Base-by-base conservation (phyloP, 2,113 vertebrate genomes). In the Lipotes vexillifer region DNA sequence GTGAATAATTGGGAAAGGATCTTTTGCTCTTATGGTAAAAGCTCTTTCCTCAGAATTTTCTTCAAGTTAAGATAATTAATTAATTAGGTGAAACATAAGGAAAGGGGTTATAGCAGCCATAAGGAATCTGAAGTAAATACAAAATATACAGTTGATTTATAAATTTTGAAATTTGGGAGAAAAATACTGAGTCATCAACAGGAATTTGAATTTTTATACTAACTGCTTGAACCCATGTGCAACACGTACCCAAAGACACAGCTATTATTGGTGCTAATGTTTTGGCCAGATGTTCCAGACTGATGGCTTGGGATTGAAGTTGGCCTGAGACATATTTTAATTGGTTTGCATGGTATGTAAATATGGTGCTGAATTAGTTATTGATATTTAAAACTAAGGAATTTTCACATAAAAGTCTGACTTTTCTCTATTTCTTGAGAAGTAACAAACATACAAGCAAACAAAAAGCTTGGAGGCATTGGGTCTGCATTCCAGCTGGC, bases 31-130 rank as follows among this genome's bases (percentile, higher is more conserved):
- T 63, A 18, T 2, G 46, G 11, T 66, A 71, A 74, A 81, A 69
- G 23, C 5, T 93, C 65, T 65, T 63, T 18, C 36, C 2, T 49
- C 33, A 13, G 33, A 87, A 55, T 69, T 65, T 95, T 57, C 29
- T 82, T 94, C 25, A 97, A 91, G 27, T 52, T 81, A 69, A 95
- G n/a, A n/a, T 78, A 57, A 72, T 93, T 86, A 80, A 61, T 33
- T 69, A 65, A 93, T 95, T 82, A 59, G 38, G 61, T 31, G 25
- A 66, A 38, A 9, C 14, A 18, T 38, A 92, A 78, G 21, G 69
- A 94, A 90, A 93, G 11, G n/a, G 3, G 6, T 59, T 61, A 81
- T 11, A 75, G 44, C 31, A 72, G 31, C 31, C 74, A 15, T 25
- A 80, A 94, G n/a, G 29, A 75, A 69, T 78, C 46, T 21, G 15